phyloP scores from a whole-genome alignment of 1,140 invertebrate genomes.

The Drosophila lacertosa region DNA sequence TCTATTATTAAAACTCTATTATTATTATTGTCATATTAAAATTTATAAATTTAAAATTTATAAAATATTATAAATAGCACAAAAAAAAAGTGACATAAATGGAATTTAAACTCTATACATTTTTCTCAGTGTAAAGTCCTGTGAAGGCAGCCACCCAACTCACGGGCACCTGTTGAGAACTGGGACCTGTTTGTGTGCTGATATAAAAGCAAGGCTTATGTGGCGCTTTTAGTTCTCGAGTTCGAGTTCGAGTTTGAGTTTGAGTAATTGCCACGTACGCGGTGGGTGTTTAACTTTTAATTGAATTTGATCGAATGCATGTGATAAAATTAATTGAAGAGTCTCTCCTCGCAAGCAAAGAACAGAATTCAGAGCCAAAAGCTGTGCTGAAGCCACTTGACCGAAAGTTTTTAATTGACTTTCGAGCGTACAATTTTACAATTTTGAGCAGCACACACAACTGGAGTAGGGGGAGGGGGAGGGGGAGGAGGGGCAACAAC shows the following conservation, averaged over 20 bases:
- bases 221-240: slow-evolving; percentile 18
- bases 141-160: not conserved
- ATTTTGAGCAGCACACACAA: slow-evolving; percentile 35
- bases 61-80: too few species aligned
- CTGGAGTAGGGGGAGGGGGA: not conserved
- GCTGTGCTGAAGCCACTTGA: slow-evolving; percentile 46
- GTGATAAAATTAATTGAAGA: slow-evolving; percentile 77
- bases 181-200: not conserved
- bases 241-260: slow-evolving; percentile 14
- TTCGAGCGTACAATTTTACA: slow-evolving; percentile 47
- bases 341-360: not conserved
- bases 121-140: not conserved
- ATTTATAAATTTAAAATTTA: too few species aligned
- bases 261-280: slow-evolving; percentile 74
- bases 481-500: not conserved
- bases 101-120: too few species aligned
- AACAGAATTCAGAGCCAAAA: slow-evolving; percentile 2
- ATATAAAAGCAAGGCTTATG: slow-evolving; percentile 46
- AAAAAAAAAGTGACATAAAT: too few species aligned
- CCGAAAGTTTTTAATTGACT: slow-evolving; percentile 79
- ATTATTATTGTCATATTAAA: too few species aligned
- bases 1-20: too few species aligned
- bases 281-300: slow-evolving; percentile 73
- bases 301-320: slow-evolving; percentile 80
- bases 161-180: slow-evolving; percentile 51